phyloP scores from a whole-genome alignment of 2,888 invertebrate species.

The Argyra leucocephala region DNA sequence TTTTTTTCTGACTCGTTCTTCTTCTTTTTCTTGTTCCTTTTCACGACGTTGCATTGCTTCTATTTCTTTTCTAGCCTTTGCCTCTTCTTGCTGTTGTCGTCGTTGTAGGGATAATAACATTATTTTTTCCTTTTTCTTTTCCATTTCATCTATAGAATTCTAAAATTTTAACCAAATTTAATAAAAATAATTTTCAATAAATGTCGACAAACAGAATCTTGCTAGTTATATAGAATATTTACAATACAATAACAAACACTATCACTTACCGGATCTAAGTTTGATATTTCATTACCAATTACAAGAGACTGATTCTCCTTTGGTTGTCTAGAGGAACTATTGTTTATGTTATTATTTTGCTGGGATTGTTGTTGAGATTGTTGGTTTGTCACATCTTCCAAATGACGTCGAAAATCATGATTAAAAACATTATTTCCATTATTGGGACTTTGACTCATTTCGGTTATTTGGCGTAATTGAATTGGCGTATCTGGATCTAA shows the following conservation, averaged over 20 bases:
- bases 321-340: conserved; percentile 28
- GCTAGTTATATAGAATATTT: too few relatives aligned
- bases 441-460: conserved; percentile 22
- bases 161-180: too few relatives aligned
- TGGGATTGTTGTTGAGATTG: conserved; percentile 25
- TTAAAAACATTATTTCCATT: conserved; percentile 16
- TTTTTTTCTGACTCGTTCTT: conserved; percentile 61
- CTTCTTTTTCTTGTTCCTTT: conserved; percentile 63
- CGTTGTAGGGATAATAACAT: conserved; percentile 82
- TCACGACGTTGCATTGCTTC: conserved; percentile 67
- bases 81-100: conserved; percentile 82
- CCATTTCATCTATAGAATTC: conserved; percentile 83
- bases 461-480: conserved; percentile 34
- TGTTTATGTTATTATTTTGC: conserved; percentile 27
- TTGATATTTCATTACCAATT: conserved; percentile 56
- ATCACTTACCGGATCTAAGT: conserved; percentile 56
- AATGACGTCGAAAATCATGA: conserved; percentile 31
- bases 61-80: conserved; percentile 72
- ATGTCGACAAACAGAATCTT: too few relatives aligned
- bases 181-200: too few relatives aligned
- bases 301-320: conserved; percentile 51
- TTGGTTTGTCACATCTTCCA: conserved; percentile 36
- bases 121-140: conserved; percentile 82
- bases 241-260: too few relatives aligned
- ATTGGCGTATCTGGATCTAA: conserved; percentile 35